Base-by-base conservation (phyloP, 1,140 invertebrate genomes). In the Chlorops oryzae region DNA sequence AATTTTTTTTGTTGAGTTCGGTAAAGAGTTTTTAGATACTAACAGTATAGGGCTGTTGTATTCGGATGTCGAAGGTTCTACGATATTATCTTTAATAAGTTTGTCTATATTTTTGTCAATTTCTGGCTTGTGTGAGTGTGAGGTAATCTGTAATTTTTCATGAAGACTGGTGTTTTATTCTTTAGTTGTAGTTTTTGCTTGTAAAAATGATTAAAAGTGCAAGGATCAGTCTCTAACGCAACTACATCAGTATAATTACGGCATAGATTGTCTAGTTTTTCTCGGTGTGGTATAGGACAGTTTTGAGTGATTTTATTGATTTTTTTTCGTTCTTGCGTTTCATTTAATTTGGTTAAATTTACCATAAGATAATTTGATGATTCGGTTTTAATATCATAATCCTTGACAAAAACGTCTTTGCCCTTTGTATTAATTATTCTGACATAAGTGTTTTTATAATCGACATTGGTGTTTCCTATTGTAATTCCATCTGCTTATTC, bases 1-100 rank as follows among this genome's bases (percentile, higher is more conserved):
- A 44, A 56, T 23, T 39, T 38, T 18, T 34, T 41, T 50, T 50
- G 5, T 21, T 40, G 37, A 32, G 46, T 40, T 21, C 9, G 21
- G 10, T 32, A 10, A 15, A 6, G 6, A 9, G 40, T 58, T 42
- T 27, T 28, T 46, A 5, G 44, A 32, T 12, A 46, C 44, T 4
- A 46, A n/a, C 17, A 44, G 5, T n/a, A n/a, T n/a, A n/a, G n/a
- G n/a, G n/a, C n/a, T n/a, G n/a, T n/a, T n/a, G n/a, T n/a, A n/a
- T n/a, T 32, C 28, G 7, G 28, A 32, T 9, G n/a, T 27, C 1
- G 5, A 22, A 1, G 12, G 2, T 1, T 22, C 25, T 13, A 52
- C 48, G 12, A 52, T 23, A 1, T 22, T 23, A 1, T 52, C 20
- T 41, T 38, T 41, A 1, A 52, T 9, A 3, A 53, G 21, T 22